Percentiles rank a stretch among this genome's conserved stretches.
Conservation (phyloP, 2,113 vertebrate genomes). For the Periophthalmus modestus region DNA sequence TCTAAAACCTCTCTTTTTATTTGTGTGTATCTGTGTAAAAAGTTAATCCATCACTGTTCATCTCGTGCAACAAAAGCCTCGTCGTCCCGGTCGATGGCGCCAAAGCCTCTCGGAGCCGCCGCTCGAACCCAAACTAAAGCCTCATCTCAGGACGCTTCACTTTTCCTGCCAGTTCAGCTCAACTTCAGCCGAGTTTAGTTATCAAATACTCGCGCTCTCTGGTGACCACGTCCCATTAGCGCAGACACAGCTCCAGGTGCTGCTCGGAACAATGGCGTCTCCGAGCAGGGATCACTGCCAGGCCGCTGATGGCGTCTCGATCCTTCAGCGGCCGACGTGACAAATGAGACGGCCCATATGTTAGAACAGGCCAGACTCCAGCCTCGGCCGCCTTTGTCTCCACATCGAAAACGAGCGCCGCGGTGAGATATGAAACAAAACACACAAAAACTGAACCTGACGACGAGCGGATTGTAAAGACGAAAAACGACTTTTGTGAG, state of each 20-base stretch:
- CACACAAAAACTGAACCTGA: slow-evolving; percentile 13
- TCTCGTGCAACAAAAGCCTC: neutral
- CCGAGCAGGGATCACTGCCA: slow-evolving; percentile 72
- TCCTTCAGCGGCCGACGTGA: slow-evolving; percentile 73
- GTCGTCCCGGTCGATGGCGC: neutral
- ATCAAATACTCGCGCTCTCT: slow-evolving; percentile 32
- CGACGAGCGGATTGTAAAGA: slow-evolving; percentile 17
- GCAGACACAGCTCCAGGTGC: slow-evolving; percentile 69
- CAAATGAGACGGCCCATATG: slow-evolving; percentile 75
- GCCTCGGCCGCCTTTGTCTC: slow-evolving; percentile 71
- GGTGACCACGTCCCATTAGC: slow-evolving; percentile 43
- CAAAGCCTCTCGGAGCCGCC: neutral
- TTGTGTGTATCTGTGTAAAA: slow-evolving; percentile 4
- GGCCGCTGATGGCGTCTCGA: slow-evolving; percentile 73
- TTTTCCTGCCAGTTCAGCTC: slow-evolving; percentile 16
- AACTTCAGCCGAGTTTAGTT: slow-evolving; percentile 11
- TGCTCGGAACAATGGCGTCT: slow-evolving; percentile 69
- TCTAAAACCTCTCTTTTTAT: slow-evolving; percentile 7
- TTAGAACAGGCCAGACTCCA: slow-evolving; percentile 63
- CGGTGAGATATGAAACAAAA: slow-evolving; percentile 54
- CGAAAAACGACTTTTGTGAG: too few relatives aligned
- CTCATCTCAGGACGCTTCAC: neutral
- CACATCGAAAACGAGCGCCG: slow-evolving; percentile 61
- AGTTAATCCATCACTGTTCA: neutral
- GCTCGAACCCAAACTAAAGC: neutral